These are phyloP conservation scores for Catharus ustulatus DNA, from an alignment of 2,797 vertebrate genomes.

Conservation along the genomic window DNA sequence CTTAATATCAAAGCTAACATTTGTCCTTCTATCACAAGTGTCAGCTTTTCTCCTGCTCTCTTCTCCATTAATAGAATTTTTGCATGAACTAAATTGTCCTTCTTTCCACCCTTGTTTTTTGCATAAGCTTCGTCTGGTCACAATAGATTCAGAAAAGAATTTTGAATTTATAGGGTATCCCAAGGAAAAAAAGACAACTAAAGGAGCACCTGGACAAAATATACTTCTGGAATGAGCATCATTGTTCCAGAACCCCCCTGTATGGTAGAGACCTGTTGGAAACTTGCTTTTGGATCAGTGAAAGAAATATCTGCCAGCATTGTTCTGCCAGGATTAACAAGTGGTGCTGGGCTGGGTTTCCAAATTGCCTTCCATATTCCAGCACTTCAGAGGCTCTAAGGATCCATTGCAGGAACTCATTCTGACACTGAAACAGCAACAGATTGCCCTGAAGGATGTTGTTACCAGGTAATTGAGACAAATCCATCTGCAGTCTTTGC, in stretches of 20 bases:
- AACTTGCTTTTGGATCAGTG: slow-evolving; percentile 74
- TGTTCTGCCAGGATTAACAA: slow-evolving; percentile 55
- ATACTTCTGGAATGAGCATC: slow-evolving; percentile 79
- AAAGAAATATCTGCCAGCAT: neutral
- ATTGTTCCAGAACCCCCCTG: slow-evolving; percentile 78
- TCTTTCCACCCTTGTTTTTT: neutral
- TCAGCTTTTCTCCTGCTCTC: neutral
- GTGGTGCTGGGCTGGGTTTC: slow-evolving; percentile 81
- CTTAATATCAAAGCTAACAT: neutral
- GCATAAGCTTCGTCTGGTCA: neutral
- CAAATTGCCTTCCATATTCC: slow-evolving; percentile 60
- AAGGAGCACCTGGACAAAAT: slow-evolving; percentile 85
- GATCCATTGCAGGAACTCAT: slow-evolving; percentile 73
- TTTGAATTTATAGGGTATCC: slow-evolving; percentile 68
- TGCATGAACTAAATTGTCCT: neutral
- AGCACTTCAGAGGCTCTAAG: slow-evolving; percentile 53
- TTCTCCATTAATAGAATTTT: neutral
- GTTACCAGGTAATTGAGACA: slow-evolving; percentile 75
- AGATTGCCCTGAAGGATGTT: slow-evolving; percentile 69
- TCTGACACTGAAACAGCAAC: slow-evolving; percentile 69
- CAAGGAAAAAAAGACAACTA: slow-evolving; percentile 78
- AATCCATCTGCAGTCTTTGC: neutral
- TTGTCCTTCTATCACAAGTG: neutral
- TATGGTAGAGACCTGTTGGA: slow-evolving; percentile 85
- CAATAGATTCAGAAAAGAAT: neutral